Percentiles rank a stretch among this genome's conserved stretches.
These are phyloP conservation scores for Chrysodeixis includens DNA, from an alignment of 2,888 invertebrate species.

Conservation along the genomic window DNA sequence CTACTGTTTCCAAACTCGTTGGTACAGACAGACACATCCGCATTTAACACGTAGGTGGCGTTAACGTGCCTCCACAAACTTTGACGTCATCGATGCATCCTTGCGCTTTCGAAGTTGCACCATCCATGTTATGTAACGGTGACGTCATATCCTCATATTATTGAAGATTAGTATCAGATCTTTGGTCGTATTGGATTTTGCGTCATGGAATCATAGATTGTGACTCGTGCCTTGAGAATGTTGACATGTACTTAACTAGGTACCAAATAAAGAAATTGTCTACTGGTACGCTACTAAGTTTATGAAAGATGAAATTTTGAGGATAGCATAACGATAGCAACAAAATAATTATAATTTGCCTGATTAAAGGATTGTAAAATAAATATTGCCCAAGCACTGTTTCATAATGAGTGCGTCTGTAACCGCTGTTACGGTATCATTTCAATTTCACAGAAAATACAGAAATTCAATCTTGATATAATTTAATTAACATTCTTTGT, in stretches of 20 bases:
- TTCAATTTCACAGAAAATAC: background rate
- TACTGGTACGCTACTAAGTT: too few relatives aligned
- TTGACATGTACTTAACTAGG: too few relatives aligned
- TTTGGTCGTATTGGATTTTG: background rate
- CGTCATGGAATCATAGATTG: background rate
- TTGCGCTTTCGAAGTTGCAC: slow-evolving; percentile 43
- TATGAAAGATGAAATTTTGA: too few relatives aligned
- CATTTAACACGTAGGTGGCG: slow-evolving; percentile 23
- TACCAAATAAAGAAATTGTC: background rate
- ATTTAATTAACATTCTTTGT: slow-evolving; percentile 3
- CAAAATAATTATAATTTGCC: too few relatives aligned
- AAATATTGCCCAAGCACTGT: too few relatives aligned
- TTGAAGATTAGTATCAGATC: slow-evolving; percentile 8
- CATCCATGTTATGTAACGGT: slow-evolving; percentile 32
- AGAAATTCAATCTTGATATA: background rate
- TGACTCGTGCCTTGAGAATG: background rate
- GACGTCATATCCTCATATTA: slow-evolving; percentile 15
- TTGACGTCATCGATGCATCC: slow-evolving; percentile 43
- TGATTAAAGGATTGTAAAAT: too few relatives aligned
- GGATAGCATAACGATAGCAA: too few relatives aligned
- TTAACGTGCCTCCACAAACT: slow-evolving; percentile 7
- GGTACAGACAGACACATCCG: slow-evolving; percentile 36
- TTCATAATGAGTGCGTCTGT: too few relatives aligned
- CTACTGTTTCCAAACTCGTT: slow-evolving; percentile 12
- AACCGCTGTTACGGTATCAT: background rate